Percentiles rank a stretch among this genome's conserved stretches.
phyloP scores from a whole-genome alignment of 2,888 invertebrate genomes.

The Drosophila formosana region DNA sequence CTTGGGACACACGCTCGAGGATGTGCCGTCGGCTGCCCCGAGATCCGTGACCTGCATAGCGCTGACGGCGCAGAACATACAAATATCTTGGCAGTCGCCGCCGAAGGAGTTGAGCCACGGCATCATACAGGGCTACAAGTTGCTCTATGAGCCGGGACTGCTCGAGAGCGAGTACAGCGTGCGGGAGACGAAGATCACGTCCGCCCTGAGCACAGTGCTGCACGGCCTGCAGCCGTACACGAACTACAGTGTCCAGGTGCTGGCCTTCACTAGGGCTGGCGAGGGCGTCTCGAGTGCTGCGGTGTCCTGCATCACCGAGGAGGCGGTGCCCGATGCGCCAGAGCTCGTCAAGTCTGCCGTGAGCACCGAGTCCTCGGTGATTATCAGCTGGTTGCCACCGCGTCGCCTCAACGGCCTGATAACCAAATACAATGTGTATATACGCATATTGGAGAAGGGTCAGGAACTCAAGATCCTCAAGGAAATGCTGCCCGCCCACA shows the following conservation, averaged over 20 bases:
- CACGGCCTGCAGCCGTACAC: slow-evolving; percentile 87
- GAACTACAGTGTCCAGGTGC: slow-evolving; percentile 88
- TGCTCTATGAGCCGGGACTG: slow-evolving; percentile 88
- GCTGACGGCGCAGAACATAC: slow-evolving; percentile 89
- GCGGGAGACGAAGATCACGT: slow-evolving; percentile 86
- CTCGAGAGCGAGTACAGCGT: slow-evolving; percentile 82
- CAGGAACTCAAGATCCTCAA: slow-evolving; percentile 86
- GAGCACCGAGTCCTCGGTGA: slow-evolving; percentile 87
- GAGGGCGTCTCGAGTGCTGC: slow-evolving; percentile 87
- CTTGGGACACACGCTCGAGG: slow-evolving; percentile 83
- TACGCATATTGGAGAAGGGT: slow-evolving; percentile 86
- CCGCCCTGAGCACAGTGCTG: slow-evolving; percentile 86
- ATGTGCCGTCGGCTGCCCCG: slow-evolving; percentile 90
- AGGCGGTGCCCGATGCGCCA: slow-evolving; percentile 88
- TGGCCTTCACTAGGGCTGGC: slow-evolving; percentile 88
- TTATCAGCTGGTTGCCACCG: slow-evolving; percentile 89
- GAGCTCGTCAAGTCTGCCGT: slow-evolving; percentile 88
- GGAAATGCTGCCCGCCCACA: slow-evolving; percentile 85
- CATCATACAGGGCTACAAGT: slow-evolving; percentile 91
- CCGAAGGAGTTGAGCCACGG: slow-evolving; percentile 89
- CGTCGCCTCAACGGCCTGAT: slow-evolving; percentile 88
- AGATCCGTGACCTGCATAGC: slow-evolving; percentile 89
- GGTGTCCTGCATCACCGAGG: slow-evolving; percentile 87
- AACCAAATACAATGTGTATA: slow-evolving; percentile 88
- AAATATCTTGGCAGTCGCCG: slow-evolving; percentile 90